These are phyloP conservation scores for Parascotia fuliginaria DNA, from an alignment of 2,888 invertebrate species.

Conservation along the genomic window DNA sequence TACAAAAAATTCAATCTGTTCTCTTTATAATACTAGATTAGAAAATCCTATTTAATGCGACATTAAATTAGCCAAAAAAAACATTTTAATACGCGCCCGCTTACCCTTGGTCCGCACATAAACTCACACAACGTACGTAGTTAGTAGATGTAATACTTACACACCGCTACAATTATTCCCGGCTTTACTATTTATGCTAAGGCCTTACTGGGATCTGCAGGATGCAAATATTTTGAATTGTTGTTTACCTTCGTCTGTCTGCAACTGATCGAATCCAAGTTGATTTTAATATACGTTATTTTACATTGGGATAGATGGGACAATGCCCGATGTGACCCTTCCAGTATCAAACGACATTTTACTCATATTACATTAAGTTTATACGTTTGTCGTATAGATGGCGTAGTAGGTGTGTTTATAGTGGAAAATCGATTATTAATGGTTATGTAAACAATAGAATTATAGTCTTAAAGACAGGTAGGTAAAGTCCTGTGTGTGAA, in stretches of 20 bases:
- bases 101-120: constrained; percentile 13
- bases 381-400: neutral
- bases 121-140: constrained; percentile 54
- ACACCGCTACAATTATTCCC: constrained; percentile 63
- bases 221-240: constrained; percentile 66
- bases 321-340: constrained; percentile 1
- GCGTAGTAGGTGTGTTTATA: neutral
- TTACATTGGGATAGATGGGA: constrained; percentile 11
- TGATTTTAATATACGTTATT: constrained; percentile 33
- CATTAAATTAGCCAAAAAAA: neutral
- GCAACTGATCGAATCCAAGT: constrained; percentile 36
- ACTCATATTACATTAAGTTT: neutral
- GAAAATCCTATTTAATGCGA: too few species aligned
- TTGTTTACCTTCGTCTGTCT: constrained; percentile 54
- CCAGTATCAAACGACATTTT: neutral
- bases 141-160: constrained; percentile 56
- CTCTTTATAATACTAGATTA: too few species aligned
- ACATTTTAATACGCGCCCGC: constrained; percentile 13
- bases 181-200: constrained; percentile 59
- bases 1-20: too few species aligned
- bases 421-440: neutral
- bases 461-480: too few species aligned
- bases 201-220: constrained; percentile 59
- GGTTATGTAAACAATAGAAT: neutral
- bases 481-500: too few species aligned